Conservation (phyloP, 37 sponge, comb jelly and placozoan genomes). For the Halisarca cf. caerulea region DNA sequence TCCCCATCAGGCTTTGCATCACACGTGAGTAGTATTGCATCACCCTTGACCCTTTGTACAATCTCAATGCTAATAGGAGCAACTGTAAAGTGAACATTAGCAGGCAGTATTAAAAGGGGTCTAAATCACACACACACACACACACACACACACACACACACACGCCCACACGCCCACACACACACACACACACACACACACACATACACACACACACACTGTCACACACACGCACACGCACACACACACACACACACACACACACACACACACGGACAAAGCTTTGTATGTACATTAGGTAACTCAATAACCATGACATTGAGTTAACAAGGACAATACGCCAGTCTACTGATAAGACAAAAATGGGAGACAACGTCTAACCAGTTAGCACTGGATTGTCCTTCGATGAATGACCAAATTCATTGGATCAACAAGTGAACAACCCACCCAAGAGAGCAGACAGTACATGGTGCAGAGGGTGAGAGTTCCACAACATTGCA, state of each 20-base stretch:
- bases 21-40: background rate
- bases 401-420: no score
- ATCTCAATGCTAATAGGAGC: background rate
- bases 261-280: constrained; percentile 16
- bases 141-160: constrained; percentile 4
- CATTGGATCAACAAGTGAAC: no score
- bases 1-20: background rate
- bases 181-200: constrained; percentile 33
- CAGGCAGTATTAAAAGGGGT: background rate
- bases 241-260: constrained; percentile 24
- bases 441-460: no score
- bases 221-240: constrained; percentile 10
- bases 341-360: no score
- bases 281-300: no score
- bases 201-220: constrained; percentile 38
- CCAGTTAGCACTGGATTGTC: no score
- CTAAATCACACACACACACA: background rate
- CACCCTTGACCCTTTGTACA: background rate
- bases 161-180: constrained; percentile 3
- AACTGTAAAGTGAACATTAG: background rate
- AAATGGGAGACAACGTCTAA: no score
- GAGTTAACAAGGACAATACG: no score
- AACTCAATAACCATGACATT: no score
- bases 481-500: background rate
- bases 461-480: background rate